phyloP scores from a whole-genome alignment of 53 echinoderm and acorn worm genomes.

The Henricia sp. region DNA sequence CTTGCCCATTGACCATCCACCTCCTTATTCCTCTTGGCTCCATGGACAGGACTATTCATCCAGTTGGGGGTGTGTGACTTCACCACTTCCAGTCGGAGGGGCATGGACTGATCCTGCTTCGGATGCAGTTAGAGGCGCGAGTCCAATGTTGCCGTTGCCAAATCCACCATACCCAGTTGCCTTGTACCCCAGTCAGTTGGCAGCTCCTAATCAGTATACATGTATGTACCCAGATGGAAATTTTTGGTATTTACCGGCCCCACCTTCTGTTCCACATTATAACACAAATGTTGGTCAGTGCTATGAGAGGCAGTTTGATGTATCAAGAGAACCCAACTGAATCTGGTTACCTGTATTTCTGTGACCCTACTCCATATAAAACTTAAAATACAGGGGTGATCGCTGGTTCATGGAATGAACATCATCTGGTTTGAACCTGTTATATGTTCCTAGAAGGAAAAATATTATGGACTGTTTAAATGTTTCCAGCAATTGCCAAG shows the following conservation, averaged over 20 bases:
- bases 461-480: too few relatives aligned
- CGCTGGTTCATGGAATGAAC: too few relatives aligned
- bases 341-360: too few relatives aligned
- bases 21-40: neutral
- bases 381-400: too few relatives aligned
- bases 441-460: too few relatives aligned
- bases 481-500: too few relatives aligned
- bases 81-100: neutral
- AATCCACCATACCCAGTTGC: neutral
- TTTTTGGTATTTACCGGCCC: conserved; percentile 19
- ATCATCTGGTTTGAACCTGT: too few relatives aligned
- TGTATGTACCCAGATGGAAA: conserved; percentile 8
- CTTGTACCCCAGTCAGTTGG: neutral
- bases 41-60: conserved; percentile 15
- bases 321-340: too few relatives aligned
- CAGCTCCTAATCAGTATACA: neutral
- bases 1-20: neutral
- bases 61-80: conserved; percentile 1
- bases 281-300: too few relatives aligned
- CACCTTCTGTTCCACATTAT: too few relatives aligned
- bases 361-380: too few relatives aligned
- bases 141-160: neutral
- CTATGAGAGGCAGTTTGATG: too few relatives aligned
- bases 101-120: neutral
- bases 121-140: neutral